Base-by-base conservation (phyloP, 2,888 invertebrate species). In the Tanypteryx hageni region DNA sequence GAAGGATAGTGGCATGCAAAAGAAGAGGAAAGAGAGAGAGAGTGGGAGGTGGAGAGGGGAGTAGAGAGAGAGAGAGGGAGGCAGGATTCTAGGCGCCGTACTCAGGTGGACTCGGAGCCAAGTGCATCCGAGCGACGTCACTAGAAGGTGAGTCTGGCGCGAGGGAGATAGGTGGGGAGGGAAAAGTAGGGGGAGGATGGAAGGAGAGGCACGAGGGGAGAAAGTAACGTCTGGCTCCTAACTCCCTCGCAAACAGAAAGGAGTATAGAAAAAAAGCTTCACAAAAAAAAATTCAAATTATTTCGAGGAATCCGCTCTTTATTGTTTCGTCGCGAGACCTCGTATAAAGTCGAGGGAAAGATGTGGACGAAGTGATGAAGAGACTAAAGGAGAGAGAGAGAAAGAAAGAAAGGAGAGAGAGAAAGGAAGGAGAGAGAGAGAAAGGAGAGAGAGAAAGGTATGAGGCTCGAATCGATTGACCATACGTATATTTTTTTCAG, bases 41-140 rank as follows among this genome's bases (percentile, higher is more conserved):
- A 8, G 64, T 18, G 68, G 13, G 68, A 68, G 22, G 22, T 16
- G 68, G 68, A 68, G 18, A 18, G 22, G 18, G 68, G 11, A 22
- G 27, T 5, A 22, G 22, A 76, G 27, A 76, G 76, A 76, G 22
- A 10, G 22, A 10, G 76, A 76, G 11, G 13, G 76, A 76, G 76
- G 76, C 76, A 76, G 76, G 76, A 27, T 76, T 27, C 9, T 1
- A 7, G 76, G 76, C 76, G 76, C 76, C 76, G 13, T 18, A 22
- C 76, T 76, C 76, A 76, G 76, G 27, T 76, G 76, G 76, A 76
- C 76, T 27, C 18, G 18, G 76, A 76, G 76, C 76, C 76, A 76
- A 76, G 76, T 76, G 76, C 76, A 76, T 76, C 76, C 9, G 76
- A 68, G 68, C 68, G 64, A 64, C 64, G 64, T 64, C 11, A 68